Evolutionary conservation across 35 echinoderm and acorn worm genomes (phyloP).

Genomic region (Lytechinus pictus): DNA sequence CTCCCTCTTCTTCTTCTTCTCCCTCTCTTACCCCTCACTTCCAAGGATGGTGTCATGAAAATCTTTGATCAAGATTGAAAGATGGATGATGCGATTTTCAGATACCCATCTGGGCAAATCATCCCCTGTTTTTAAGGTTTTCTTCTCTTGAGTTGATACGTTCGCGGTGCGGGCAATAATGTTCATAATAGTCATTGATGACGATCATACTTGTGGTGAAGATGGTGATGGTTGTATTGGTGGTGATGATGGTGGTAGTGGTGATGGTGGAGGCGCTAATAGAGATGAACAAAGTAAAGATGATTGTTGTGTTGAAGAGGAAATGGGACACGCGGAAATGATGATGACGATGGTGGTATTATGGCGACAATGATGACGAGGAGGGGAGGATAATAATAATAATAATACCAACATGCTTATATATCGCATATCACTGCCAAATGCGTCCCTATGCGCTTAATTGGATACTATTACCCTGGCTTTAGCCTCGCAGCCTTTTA

Average conservation of each 20-base stretch:
- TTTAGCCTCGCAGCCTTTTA: no score
- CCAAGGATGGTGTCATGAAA: background rate
- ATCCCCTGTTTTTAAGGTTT: background rate
- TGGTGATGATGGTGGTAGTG: background rate
- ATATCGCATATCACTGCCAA: no score
- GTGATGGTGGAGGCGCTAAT: background rate
- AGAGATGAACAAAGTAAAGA: no score
- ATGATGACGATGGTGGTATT: background rate
- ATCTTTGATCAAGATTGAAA: background rate
- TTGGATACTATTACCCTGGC: no score
- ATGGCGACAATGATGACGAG: background rate
- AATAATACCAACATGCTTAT: no score
- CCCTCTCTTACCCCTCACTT: background rate
- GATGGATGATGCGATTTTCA: background rate
- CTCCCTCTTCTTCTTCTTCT: background rate
- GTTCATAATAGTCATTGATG: no score
- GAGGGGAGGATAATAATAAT: background rate
- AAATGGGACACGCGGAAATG: no score
- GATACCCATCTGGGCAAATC: background rate
- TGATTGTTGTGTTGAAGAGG: no score
- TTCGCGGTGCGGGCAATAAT: no score
- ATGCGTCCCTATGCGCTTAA: no score
- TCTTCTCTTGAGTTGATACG: background rate
- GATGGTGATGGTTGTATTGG: background rate
- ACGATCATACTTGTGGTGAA: background rate